Conservation (phyloP, 2,888 invertebrate genomes). For the Steromphala cineraria region DNA sequence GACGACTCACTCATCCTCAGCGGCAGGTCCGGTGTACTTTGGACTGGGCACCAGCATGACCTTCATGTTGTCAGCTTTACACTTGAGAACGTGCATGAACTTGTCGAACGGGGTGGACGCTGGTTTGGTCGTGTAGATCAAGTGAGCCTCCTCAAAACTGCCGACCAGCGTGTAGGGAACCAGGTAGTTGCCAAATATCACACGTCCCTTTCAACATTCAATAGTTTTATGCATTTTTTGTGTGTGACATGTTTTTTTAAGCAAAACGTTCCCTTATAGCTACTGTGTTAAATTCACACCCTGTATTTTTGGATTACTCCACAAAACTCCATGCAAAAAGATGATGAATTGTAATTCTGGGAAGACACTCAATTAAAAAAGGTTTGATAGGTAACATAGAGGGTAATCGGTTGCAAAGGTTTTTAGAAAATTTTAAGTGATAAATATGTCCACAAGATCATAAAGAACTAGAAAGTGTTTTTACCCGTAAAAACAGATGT, state of each 20-base stretch:
- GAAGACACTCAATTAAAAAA: no score
- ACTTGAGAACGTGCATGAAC: conserved; percentile 96
- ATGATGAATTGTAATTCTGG: no score
- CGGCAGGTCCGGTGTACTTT: conserved; percentile 89
- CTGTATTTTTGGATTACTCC: no score
- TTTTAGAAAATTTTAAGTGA: no score
- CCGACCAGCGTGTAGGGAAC: conserved; percentile 92
- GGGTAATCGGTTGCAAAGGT: no score
- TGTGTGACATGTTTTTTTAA: background rate
- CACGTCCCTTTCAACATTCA: conserved; percentile 82
- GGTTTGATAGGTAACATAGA: no score
- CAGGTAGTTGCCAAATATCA: conserved; percentile 95
- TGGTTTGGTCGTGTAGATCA: conserved; percentile 95
- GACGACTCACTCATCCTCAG: conserved; percentile 85
- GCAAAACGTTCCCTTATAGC: background rate
- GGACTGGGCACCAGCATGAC: conserved; percentile 96
- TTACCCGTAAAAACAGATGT: no score
- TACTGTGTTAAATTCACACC: background rate
- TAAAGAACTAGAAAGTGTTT: no score
- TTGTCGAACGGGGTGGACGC: conserved; percentile 94
- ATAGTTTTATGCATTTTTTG: background rate
- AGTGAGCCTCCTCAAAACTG: conserved; percentile 94
- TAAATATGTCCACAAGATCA: no score
- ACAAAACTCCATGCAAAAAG: no score
- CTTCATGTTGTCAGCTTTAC: conserved; percentile 95